Base-by-base conservation (phyloP, 2,797 vertebrate genomes). In the Euthynnus affinis region DNA sequence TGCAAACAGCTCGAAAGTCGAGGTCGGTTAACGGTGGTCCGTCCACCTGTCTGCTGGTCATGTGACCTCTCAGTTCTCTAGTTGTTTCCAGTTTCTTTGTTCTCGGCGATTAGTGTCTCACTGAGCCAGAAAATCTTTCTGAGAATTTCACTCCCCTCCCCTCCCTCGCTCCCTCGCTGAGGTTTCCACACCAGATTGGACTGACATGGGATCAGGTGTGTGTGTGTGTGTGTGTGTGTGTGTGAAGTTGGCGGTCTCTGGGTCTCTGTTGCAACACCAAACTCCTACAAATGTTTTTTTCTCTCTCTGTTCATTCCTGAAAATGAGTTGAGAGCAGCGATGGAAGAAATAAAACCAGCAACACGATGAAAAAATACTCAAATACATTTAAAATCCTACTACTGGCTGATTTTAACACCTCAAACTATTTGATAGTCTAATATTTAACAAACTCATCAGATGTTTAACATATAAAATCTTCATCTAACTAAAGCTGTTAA, bases 111-210 rank as follows among this genome's bases (percentile, higher is more conserved):
- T 78, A 75, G 17, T 42, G 27, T 74, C 34, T 74, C 44, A 3
- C 77, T 83, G 68, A 83, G 71, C 58, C 78, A 59, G 64, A 86
- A 84, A 81, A 74, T 76, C 57, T 78, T 76, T 63, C 74, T 48
- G 61, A 70, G 80, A 78, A 76, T 71, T 72, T 60, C 29, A 29
- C 51, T 29, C 49, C 60, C 55, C 67, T 72, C 57, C 29, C 23
- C 51, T 29, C 49, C 60, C 55, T 48, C 52, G n/a, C 69, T 42
- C 42, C 52, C 29, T 27, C 37, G 4, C 0, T 3, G 34, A 29
- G 59, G 37, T 64, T 70, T 74, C 48, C n/a, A 59, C 18, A 27
- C 18, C 1, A 32, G 18, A 52, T 32, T 32, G 34, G 46, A 29
- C 17, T 63, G 57, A 76, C 40, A 42, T 46, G 44, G 51, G 61